Conservation (phyloP, 2,888 invertebrate species). For the Yponomeuta plumbellus region DNA sequence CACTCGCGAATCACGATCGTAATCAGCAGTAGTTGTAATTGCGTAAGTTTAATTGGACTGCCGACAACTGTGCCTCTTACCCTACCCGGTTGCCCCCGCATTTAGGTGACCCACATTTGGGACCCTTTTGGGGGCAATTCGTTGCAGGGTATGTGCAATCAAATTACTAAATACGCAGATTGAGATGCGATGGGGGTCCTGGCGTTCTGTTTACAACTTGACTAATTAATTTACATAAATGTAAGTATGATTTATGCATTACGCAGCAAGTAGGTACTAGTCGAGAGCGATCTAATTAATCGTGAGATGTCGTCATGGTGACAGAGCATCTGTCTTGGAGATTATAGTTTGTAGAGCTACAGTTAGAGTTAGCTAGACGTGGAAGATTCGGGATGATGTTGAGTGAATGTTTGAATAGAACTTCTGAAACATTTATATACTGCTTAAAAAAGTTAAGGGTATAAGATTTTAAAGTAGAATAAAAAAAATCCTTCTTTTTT, state of each 20-base stretch:
- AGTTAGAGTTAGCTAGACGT: too few species aligned
- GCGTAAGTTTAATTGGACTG: constrained; percentile 12
- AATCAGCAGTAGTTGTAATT: constrained; percentile 9
- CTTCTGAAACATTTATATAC: too few species aligned
- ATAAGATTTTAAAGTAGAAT: too few species aligned
- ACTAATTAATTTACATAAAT: background rate
- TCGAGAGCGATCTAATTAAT: background rate
- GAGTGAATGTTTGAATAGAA: too few species aligned
- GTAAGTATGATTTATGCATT: background rate
- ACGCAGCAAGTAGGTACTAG: background rate
- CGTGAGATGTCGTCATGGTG: too few species aligned
- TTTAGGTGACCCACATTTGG: constrained; percentile 62
- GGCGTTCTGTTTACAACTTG: background rate
- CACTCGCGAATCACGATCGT: background rate
- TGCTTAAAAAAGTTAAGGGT: too few species aligned
- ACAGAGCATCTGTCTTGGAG: too few species aligned
- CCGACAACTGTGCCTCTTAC: constrained; percentile 4
- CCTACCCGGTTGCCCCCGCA: constrained; percentile 21
- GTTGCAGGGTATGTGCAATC: constrained; percentile 59
- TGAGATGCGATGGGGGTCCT: constrained; percentile 1
- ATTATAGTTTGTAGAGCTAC: too few species aligned
- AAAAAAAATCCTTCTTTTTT: too few species aligned
- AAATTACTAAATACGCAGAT: constrained; percentile 33
- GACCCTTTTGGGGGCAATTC: constrained; percentile 40
- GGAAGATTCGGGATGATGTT: too few species aligned